These are phyloP conservation scores for Saccopteryx bilineata DNA, from an alignment of 2,113 vertebrate genomes.

Conservation along the genomic window DNA sequence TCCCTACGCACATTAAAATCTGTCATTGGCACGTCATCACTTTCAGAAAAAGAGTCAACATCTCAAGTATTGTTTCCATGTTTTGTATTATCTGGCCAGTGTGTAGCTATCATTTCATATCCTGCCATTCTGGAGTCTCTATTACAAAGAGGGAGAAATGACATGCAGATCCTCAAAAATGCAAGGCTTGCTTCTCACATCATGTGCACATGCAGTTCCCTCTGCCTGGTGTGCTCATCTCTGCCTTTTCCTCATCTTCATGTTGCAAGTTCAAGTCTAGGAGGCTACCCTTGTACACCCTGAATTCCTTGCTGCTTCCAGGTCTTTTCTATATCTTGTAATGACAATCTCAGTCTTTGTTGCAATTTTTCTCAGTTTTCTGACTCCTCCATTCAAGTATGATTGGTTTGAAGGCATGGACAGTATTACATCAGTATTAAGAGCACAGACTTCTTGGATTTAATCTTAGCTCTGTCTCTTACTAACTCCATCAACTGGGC, in stretches of 20 bases:
- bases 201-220: background rate
- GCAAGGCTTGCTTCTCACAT: background rate
- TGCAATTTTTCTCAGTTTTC: background rate
- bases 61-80: background rate
- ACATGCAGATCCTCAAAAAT: background rate
- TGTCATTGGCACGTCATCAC: background rate
- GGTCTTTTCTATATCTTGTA: background rate
- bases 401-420: background rate
- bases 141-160: background rate
- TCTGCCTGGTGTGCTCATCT: background rate
- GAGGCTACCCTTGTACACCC: background rate
- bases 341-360: background rate
- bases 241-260: background rate
- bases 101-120: background rate
- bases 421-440: background rate
- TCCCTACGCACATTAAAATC: background rate
- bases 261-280: background rate
- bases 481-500: background rate
- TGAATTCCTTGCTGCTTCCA: background rate
- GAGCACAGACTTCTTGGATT: background rate
- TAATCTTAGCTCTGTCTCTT: background rate
- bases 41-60: background rate
- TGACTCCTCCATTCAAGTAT: background rate
- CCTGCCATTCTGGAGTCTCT: background rate
- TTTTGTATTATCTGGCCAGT: background rate